Base-by-base conservation (phyloP, 1,140 invertebrate species). In the Drosophila gunungcola region DNA sequence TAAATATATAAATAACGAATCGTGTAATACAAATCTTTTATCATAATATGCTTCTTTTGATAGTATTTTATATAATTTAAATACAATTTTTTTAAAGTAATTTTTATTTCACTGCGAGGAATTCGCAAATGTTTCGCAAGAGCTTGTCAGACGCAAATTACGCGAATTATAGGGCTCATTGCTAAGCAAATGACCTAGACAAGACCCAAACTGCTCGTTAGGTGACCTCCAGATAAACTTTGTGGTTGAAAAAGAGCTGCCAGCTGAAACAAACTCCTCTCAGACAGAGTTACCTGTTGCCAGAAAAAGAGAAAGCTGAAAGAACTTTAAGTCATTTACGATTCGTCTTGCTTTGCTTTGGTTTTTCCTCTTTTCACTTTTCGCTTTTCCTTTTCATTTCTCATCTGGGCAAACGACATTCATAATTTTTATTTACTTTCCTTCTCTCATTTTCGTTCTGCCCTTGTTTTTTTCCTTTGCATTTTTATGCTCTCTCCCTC, bases 351-450 rank as follows among this genome's bases (percentile, higher is more conserved):
- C 52, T 65, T 38, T 61, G 41, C 5, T 56, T 53, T 52, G 41
- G 11, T 21, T 69, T 25, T 51, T 36, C 42, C 11, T 49, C 11
- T 53, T 55, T 56, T 52, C 54, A 73, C 45, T 53, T 60, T 49
- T 53, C 63, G 34, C 38, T 52, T 29, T 27, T 48, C 27, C 36
- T 56, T 45, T n/a, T 21, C 29, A n/a, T n/a, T 36, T n/a, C 29
- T 51, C 36, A 25, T 45, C 64, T 52, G 36, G 51, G 62, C 73
- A 81, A 78, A 76, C 57, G 79, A 83, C 84, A 86, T 88, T 88
- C 76, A 86, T 86, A 86, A 88, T 86, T 86, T 79, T 73, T 83
- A 83, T 88, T 88, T 86, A 83, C 70, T 88, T 62, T 88, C 51
- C 56, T 68, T 85, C 45, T 73, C 61, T 51, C 42, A 58, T 41